Base-by-base conservation (phyloP, 92 coral and sea anemone species). In the Epizoanthus illoricatus region DNA sequence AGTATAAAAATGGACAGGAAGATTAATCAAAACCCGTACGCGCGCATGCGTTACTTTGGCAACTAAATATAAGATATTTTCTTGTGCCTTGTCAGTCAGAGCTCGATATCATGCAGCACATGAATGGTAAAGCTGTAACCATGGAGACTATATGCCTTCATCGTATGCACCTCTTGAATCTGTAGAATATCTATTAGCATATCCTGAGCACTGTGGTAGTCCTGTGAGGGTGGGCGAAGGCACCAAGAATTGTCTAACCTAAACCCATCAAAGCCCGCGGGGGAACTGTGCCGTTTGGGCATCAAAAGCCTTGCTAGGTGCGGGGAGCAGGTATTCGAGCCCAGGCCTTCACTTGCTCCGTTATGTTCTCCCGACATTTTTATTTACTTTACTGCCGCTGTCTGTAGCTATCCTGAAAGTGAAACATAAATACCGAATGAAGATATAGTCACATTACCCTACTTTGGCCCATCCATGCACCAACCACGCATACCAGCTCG, bases 41-140 rank as follows among this genome's bases (percentile, higher is more conserved):
- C 15, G 56, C 15, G 52, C 52, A 45, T 10, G 52, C 52, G 56
- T 52, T 52, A 52, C 56, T 52, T 13, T 52, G 56, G 10, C 15
- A 3, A 64, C 1, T 28, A 23, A 9, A 7, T 21, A 28, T 0
- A 64, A 1, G 4, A 11, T 20, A 23, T 64, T 19, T 5, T 1
- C 36, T 23, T 64, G 69, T 11, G 45, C 21, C 40, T 39, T 39
- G 23, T 33, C 6, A 43, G 10, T 75, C 74, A 87, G 2, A 87
- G 40, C 10, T 87, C 90, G 52, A 84, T 84, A 78, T 87, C 90
- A 18, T 87, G 87, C 0, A 87, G 69, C 45, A 87, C 90, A 69
- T 87, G 90, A 9, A 87, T 80, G 23, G 84, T 83, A 23, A 83
- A 83, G 2, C 80, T 84, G 12, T 84, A 79, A n/a, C 90, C 90